Base-by-base conservation (phyloP, 2,888 invertebrate species). In the Spatulosminthurus flaviceps region DNA sequence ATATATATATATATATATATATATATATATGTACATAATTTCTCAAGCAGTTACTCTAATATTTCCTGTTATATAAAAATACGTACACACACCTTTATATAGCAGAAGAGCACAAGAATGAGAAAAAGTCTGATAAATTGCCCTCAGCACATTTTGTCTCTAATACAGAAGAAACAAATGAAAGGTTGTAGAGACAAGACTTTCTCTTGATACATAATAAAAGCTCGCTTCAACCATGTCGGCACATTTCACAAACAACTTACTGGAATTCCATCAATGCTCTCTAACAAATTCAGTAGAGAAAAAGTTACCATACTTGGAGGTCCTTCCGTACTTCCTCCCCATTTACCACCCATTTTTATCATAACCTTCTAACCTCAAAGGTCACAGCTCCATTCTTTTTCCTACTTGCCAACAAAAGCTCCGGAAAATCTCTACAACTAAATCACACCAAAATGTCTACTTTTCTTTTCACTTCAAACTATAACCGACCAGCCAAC, bases 191-290 rank as follows among this genome's bases (percentile, higher is more conserved):
- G 51, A 41, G 41, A 51, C 51, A 51, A 9, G n/a, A 13, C 51
- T 51, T 19, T 51, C 2, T 11, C 51, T 51, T 51, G 1, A 51
- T 51, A 34, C 34, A 34, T 34, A 34, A 34, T 34, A 34, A 34
- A 34, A 34, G 9, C 4, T 34, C 34, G 9, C 34, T 34, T 9
- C n/a, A 1, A 19, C 9, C n/a, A 51, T 19, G 51, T 51, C 19
- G 51, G 51, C 19, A 51, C 51, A 51, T 51, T 16, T 51, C n/a
- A 51, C 9, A 51, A 51, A 51, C 51, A 51, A 51, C 51, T n/a
- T 51, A 16, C 19, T 13, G 51, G 51, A 51, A 51, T 51, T 51
- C 51, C 51, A 51, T 51, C 51, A 51, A 51, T 51, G 16, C 51
- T 2, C 51, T 16, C 51, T 16, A 4, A 16, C n/a, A 51, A 51